A percentile compares a stretch with the other conserved stretches of the same genome.
Conservation (phyloP, 2,797 vertebrate genomes). For the Hemitrygon akajei region DNA sequence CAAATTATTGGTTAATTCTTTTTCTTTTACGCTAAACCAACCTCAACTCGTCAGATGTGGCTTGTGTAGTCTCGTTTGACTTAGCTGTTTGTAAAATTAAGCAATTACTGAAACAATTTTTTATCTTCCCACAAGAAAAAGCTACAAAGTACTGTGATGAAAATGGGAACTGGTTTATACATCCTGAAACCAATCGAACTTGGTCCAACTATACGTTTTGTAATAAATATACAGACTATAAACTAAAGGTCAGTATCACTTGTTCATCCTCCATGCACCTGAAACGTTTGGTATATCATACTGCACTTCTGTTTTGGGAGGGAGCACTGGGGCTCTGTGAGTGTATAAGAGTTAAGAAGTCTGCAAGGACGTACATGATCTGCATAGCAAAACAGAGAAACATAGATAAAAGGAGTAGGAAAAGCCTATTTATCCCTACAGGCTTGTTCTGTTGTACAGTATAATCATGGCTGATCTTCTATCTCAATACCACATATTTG, state of each 20-base stretch:
- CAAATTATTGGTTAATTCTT: not conserved
- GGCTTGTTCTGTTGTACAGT: too few species aligned
- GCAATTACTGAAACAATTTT: not conserved
- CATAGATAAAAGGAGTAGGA: too few species aligned
- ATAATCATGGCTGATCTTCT: too few species aligned
- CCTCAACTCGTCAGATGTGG: not conserved
- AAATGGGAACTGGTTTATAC: constrained; percentile 83
- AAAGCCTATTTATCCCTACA: too few species aligned
- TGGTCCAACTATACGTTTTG: constrained; percentile 96
- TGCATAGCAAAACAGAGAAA: too few species aligned
- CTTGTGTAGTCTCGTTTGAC: constrained; percentile 5
- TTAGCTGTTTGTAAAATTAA: constrained; percentile 18
- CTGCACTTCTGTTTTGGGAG: not conserved
- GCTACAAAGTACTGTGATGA: constrained; percentile 86
- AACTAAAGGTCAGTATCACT: constrained; percentile 67
- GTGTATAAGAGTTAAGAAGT: too few species aligned
- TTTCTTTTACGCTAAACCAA: not conserved
- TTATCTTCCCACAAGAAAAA: constrained; percentile 63
- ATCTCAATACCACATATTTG: too few species aligned
- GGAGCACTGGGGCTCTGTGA: not conserved
- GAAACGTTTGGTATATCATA: not conserved
- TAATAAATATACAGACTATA: constrained; percentile 79
- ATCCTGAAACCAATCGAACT: constrained; percentile 86
- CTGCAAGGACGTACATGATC: too few species aligned
- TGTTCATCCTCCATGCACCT: not conserved